Conservation (phyloP, 2,888 invertebrate genomes). For the Geotrupes spiniger region DNA sequence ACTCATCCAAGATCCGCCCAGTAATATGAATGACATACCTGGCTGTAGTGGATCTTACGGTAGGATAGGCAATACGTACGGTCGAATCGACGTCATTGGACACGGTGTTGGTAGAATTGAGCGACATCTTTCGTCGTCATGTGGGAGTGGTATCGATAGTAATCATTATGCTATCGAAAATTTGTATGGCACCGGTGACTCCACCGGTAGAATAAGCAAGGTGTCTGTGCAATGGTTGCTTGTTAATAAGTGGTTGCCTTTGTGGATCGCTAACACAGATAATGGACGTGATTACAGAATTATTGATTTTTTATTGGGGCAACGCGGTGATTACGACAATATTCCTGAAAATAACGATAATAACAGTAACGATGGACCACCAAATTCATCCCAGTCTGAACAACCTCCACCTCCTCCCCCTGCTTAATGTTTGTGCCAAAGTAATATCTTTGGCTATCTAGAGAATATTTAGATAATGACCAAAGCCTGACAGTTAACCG, state of each 20-base stretch:
- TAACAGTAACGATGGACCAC: slow-evolving; percentile 16
- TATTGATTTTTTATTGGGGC: slow-evolving; percentile 46
- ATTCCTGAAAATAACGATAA: slow-evolving; percentile 19
- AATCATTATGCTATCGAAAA: slow-evolving; percentile 51
- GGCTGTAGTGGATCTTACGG: slow-evolving; percentile 44
- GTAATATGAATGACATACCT: slow-evolving; percentile 33
- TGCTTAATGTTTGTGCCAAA: too few relatives aligned
- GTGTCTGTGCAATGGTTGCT: slow-evolving; percentile 65
- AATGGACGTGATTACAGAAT: slow-evolving; percentile 55
- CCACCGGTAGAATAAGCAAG: slow-evolving; percentile 56
- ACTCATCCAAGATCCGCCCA: slow-evolving; percentile 1
- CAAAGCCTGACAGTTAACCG: too few relatives aligned
- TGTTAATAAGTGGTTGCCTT: slow-evolving; percentile 64
- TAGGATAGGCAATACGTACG: slow-evolving; percentile 51
- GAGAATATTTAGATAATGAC: too few relatives aligned
- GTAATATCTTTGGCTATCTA: too few relatives aligned
- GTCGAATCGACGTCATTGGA: slow-evolving; percentile 57
- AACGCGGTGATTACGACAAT: slow-evolving; percentile 24
- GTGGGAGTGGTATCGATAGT: slow-evolving; percentile 55
- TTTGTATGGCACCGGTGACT: slow-evolving; percentile 44
- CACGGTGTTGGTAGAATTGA: slow-evolving; percentile 58
- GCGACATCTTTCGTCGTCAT: slow-evolving; percentile 63
- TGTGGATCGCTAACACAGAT: slow-evolving; percentile 59
- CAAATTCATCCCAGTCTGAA: neutral
- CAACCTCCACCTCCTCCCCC: neutral